These are phyloP conservation scores for Zygothrica quintamaculata DNA, from an alignment of 2,888 invertebrate species.

Conservation along the genomic window DNA sequence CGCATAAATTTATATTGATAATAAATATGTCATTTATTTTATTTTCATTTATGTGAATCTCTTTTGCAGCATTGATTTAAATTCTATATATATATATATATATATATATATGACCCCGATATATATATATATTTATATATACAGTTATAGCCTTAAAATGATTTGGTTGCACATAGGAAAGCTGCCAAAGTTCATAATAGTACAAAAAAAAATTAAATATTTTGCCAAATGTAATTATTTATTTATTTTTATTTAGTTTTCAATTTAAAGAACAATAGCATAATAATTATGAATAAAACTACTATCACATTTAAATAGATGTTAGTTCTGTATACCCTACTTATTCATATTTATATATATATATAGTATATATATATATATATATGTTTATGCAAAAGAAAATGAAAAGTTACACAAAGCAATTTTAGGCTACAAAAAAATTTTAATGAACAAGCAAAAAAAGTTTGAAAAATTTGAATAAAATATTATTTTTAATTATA, in stretches of 20 bases:
- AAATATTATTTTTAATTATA: too few relatives aligned
- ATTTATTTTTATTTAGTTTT: conserved; percentile 25
- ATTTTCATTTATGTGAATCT: too few relatives aligned
- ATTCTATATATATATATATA: too few relatives aligned
- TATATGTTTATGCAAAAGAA: conserved; percentile 24
- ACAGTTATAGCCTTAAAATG: too few relatives aligned
- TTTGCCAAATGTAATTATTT: background rate
- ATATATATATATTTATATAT: too few relatives aligned
- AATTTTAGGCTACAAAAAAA: conserved; percentile 31
- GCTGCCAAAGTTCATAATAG: conserved; percentile 26
- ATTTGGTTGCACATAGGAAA: conserved; percentile 49
- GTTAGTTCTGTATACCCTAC: conserved; percentile 7
- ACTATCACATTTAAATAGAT: conserved; percentile 80
- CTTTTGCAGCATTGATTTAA: too few relatives aligned
- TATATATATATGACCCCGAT: too few relatives aligned
- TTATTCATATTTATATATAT: conserved; percentile 9
- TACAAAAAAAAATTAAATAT: conserved; percentile 20
- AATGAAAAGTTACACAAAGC: conserved; percentile 31
- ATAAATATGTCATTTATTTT: too few relatives aligned
- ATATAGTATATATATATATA: conserved; percentile 5
- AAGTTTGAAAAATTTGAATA: too few relatives aligned
- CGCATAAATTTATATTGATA: conserved; percentile 21
- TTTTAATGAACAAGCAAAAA: conserved; percentile 12
- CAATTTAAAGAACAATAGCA: conserved; percentile 41
- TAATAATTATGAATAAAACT: conserved; percentile 73